Evolutionary conservation across 1,140 invertebrate species (phyloP).

Genomic region (Eriosoma lanigerum): DNA sequence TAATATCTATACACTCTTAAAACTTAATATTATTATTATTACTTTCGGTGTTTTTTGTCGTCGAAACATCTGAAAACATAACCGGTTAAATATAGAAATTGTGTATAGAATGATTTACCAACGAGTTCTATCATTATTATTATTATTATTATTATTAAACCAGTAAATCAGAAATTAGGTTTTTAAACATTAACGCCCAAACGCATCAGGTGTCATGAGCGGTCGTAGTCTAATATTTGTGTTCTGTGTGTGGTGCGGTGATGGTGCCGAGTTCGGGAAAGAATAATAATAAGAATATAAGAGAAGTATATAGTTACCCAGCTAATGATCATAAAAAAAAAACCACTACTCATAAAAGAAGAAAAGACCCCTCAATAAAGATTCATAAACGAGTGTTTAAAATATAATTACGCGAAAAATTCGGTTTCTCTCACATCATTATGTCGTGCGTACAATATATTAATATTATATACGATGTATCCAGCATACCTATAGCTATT

Average conservation of each 20-base stretch:
- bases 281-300: too few relatives aligned
- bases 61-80: conserved; percentile 11
- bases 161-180: conserved; percentile 13
- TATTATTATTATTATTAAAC: too few relatives aligned
- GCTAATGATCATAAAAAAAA: conserved; percentile 34
- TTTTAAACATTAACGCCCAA: conserved; percentile 43
- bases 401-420: conserved; percentile 23
- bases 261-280: neutral
- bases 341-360: conserved; percentile 11
- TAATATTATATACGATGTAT: neutral
- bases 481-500: too few relatives aligned
- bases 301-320: neutral
- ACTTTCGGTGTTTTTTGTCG: neutral
- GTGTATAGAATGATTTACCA: conserved; percentile 27
- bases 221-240: too few relatives aligned
- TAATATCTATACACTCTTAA: too few relatives aligned
- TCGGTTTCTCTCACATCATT: neutral
- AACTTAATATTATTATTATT: too few relatives aligned
- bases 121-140: conserved; percentile 35
- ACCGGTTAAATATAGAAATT: conserved; percentile 22
- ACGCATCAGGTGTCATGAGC: conserved; percentile 29
- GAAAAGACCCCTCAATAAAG: conserved; percentile 8
- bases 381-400: conserved; percentile 37
- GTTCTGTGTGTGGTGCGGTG: neutral
- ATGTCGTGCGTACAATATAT: neutral